Conservation (phyloP, 2,797 vertebrate species). For the Scyliorhinus canicula region DNA sequence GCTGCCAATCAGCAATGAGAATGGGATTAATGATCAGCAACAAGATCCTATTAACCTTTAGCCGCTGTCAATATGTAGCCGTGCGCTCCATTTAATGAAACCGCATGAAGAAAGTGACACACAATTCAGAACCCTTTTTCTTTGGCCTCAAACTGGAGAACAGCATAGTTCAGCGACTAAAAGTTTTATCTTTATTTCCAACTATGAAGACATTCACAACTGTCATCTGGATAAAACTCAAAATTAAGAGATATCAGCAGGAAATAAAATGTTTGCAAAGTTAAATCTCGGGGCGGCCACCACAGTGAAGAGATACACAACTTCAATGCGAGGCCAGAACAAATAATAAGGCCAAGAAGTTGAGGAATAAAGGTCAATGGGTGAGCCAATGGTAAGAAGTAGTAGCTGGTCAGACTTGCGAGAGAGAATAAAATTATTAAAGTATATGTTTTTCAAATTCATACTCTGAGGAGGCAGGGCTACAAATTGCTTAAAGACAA, state of each 20-base stretch:
- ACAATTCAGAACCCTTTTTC: background rate
- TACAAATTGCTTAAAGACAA: background rate
- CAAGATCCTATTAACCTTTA: background rate
- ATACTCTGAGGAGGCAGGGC: too few relatives aligned
- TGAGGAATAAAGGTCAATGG: background rate
- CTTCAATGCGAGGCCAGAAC: background rate
- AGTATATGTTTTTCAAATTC: background rate
- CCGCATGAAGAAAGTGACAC: background rate
- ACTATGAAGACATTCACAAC: background rate
- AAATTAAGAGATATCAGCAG: too few relatives aligned
- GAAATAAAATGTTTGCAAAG: background rate
- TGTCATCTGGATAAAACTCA: background rate
- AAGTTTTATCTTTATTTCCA: background rate
- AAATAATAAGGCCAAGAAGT: background rate
- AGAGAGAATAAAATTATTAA: background rate
- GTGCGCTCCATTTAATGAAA: background rate
- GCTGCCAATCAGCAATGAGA: background rate
- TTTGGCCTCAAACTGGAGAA: background rate
- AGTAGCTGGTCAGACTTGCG: background rate
- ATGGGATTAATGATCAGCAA: background rate
- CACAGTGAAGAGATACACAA: background rate
- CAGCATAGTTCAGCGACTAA: background rate
- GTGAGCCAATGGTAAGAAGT: background rate
- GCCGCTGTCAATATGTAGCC: background rate
- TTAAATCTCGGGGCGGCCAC: background rate